Evolutionary conservation across 2,888 invertebrate genomes (phyloP).

Genomic region (Agrenia bidenticulata): DNA sequence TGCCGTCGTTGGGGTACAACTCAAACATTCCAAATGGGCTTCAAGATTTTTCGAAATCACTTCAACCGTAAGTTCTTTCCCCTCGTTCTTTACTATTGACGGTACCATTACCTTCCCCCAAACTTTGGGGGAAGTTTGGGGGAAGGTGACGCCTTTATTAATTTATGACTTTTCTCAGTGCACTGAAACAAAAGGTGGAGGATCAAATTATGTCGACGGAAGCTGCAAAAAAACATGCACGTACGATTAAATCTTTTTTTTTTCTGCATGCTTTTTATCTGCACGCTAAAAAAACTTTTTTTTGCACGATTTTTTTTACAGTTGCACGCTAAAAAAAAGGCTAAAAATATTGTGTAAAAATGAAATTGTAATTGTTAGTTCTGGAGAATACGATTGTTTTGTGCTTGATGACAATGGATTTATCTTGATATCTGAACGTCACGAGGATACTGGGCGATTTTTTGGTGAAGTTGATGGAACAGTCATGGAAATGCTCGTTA

Average conservation of each 20-base stretch:
- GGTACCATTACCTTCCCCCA: not conserved
- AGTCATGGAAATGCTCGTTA: constrained; percentile 79
- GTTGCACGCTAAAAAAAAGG: too few relatives aligned
- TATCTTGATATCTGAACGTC: constrained; percentile 83
- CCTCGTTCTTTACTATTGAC: constrained; percentile 10
- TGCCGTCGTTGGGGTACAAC: constrained; percentile 88
- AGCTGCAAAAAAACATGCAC: constrained; percentile 82
- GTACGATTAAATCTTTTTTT: constrained; percentile 57
- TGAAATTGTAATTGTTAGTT: too few relatives aligned
- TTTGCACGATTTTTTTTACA: too few relatives aligned
- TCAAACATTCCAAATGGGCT: constrained; percentile 77
- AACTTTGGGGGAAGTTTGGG: too few relatives aligned
- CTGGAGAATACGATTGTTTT: constrained; percentile 83
- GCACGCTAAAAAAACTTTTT: too few relatives aligned
- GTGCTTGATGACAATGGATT: constrained; percentile 93
- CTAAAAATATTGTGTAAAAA: too few relatives aligned
- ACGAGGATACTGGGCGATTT: constrained; percentile 82
- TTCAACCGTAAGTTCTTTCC: constrained; percentile 67
- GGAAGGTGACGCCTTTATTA: too few relatives aligned
- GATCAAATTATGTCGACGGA: constrained; percentile 45
- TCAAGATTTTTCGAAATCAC: constrained; percentile 85
- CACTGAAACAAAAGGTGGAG: constrained; percentile 25
- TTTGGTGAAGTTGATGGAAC: constrained; percentile 93
- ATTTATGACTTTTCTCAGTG: too few relatives aligned
- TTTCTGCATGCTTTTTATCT: too few relatives aligned